Percentiles rank a stretch among this genome's conserved stretches.
Evolutionary conservation across 2,797 vertebrate species (phyloP).

Genomic region (Clamator glandarius): DNA sequence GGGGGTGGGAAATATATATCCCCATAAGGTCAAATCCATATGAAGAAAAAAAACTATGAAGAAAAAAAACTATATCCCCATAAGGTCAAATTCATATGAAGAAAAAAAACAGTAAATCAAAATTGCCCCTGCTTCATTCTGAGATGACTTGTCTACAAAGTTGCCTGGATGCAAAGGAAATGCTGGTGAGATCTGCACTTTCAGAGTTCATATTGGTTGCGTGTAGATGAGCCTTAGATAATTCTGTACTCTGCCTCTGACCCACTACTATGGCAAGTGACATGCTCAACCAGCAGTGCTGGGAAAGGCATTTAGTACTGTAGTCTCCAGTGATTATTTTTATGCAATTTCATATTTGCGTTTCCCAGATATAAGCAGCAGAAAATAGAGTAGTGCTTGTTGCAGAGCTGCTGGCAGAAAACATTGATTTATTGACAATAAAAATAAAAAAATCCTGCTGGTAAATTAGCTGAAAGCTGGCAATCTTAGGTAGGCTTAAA

Average conservation of each 20-base stretch:
- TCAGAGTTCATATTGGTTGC: not conserved
- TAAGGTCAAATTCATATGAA: not conserved
- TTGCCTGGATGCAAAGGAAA: not conserved
- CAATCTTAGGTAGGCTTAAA: slow-evolving; percentile 1
- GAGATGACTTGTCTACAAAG: not conserved
- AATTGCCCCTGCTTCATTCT: not conserved
- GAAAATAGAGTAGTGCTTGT: slow-evolving; percentile 32
- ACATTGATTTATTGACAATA: slow-evolving; percentile 44
- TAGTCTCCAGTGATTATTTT: not conserved
- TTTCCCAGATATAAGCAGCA: not conserved
- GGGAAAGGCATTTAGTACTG: not conserved
- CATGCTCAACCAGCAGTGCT: not conserved
- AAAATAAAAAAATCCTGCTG: slow-evolving; percentile 5
- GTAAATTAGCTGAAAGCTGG: slow-evolving; percentile 51
- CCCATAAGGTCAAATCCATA: not conserved
- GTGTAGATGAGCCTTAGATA: not conserved
- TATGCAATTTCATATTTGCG: not conserved
- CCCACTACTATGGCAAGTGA: not conserved
- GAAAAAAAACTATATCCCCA: not conserved
- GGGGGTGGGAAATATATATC: no score
- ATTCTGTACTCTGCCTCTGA: not conserved
- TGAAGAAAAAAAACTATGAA: not conserved
- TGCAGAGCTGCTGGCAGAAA: not conserved
- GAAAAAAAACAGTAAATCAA: not conserved
- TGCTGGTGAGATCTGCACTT: not conserved